Percentiles rank a stretch among this genome's conserved stretches.
These are phyloP conservation scores for Lacanobia oleracea DNA, from an alignment of 2,888 invertebrate species.

Conservation along the genomic window DNA sequence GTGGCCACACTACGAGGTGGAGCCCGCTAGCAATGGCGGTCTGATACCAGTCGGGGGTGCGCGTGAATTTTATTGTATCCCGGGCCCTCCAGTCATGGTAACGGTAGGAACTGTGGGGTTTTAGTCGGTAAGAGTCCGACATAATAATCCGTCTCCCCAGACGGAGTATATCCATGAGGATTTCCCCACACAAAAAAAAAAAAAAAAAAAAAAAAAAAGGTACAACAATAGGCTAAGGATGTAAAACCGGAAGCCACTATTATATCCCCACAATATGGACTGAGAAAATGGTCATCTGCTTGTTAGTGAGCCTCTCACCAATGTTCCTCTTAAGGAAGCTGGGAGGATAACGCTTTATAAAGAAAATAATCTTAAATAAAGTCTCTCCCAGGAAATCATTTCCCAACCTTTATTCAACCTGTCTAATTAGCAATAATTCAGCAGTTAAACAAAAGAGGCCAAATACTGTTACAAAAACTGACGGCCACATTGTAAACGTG, in stretches of 20 bases:
- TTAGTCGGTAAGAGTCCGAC: too few relatives aligned
- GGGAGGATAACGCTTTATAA: slow-evolving; percentile 14
- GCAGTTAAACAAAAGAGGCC: slow-evolving; percentile 51
- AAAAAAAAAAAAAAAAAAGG: too few relatives aligned
- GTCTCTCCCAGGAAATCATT: slow-evolving; percentile 29
- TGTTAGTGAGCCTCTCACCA: slow-evolving; percentile 29
- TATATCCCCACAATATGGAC: slow-evolving; percentile 50
- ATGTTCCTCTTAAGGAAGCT: not conserved
- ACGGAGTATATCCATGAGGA: too few relatives aligned
- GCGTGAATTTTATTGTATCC: too few relatives aligned
- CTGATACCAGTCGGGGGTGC: too few relatives aligned
- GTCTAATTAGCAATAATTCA: slow-evolving; percentile 64
- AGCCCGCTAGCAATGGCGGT: too few relatives aligned
- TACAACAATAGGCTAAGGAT: slow-evolving; percentile 30
- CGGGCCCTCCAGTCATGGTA: too few relatives aligned
- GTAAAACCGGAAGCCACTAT: slow-evolving; percentile 35
- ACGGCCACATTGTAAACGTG: slow-evolving; percentile 41
- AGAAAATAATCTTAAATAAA: slow-evolving; percentile 3
- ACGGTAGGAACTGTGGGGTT: too few relatives aligned
- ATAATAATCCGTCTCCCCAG: too few relatives aligned
- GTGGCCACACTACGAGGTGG: too few relatives aligned
- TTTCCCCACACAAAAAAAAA: too few relatives aligned
- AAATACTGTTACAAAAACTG: slow-evolving; percentile 44
- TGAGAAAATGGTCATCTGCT: slow-evolving; percentile 54
- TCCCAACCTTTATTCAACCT: slow-evolving; percentile 41